These are phyloP conservation scores for Meteorus colon DNA, from an alignment of 2,888 invertebrate genomes.

Conservation along the genomic window DNA sequence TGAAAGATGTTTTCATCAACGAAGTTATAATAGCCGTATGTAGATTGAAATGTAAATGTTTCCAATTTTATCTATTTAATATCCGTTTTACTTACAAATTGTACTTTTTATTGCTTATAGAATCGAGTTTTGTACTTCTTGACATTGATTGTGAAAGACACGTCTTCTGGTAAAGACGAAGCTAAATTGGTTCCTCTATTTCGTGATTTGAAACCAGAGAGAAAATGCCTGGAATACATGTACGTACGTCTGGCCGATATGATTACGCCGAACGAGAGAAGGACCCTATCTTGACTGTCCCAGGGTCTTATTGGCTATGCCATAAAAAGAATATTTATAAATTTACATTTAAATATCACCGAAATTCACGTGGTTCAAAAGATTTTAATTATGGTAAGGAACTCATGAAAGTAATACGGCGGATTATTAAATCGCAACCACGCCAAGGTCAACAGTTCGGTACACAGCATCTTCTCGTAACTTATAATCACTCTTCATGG, in stretches of 20 bases:
- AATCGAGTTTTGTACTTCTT: slow-evolving; percentile 69
- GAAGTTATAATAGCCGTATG: slow-evolving; percentile 70
- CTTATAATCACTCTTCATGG: slow-evolving; percentile 66
- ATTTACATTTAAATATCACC: slow-evolving; percentile 67
- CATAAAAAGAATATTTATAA: slow-evolving; percentile 69
- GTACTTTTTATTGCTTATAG: slow-evolving; percentile 55
- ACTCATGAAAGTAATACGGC: slow-evolving; percentile 68
- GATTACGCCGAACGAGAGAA: slow-evolving; percentile 65
- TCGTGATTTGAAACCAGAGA: slow-evolving; percentile 66
- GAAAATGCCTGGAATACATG: slow-evolving; percentile 72
- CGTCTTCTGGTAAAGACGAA: slow-evolving; percentile 57
- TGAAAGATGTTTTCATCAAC: slow-evolving; percentile 69
- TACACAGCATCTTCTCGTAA: slow-evolving; percentile 67
- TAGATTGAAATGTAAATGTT: slow-evolving; percentile 6
- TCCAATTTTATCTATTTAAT: background rate
- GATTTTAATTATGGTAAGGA: slow-evolving; percentile 65
- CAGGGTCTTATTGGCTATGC: slow-evolving; percentile 71
- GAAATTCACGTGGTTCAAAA: slow-evolving; percentile 57
- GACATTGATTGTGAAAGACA: slow-evolving; percentile 65
- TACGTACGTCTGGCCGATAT: slow-evolving; percentile 67
- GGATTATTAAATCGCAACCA: slow-evolving; percentile 66
- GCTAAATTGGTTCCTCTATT: slow-evolving; percentile 69
- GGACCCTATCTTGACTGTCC: slow-evolving; percentile 63
- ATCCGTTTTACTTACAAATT: background rate
- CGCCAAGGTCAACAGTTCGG: slow-evolving; percentile 67